phyloP scores from a whole-genome alignment of 2,797 vertebrate species.

The Nasua narica region DNA sequence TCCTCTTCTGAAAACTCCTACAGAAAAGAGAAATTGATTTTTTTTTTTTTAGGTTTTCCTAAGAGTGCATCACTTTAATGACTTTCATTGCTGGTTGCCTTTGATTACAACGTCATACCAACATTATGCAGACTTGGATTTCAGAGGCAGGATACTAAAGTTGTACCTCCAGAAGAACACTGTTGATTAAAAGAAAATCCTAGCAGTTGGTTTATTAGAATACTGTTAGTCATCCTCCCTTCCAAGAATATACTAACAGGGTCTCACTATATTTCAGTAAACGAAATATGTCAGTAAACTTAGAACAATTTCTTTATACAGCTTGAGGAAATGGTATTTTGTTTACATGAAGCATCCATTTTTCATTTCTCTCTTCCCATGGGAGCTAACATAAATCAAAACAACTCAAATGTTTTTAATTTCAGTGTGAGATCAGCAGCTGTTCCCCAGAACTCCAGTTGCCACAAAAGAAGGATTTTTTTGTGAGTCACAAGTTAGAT shows the following conservation, averaged over 20 bases:
- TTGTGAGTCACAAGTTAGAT: slow-evolving; percentile 81
- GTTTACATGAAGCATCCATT: slow-evolving; percentile 83
- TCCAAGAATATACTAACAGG: neutral
- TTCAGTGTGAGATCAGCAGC: slow-evolving; percentile 85
- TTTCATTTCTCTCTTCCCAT: slow-evolving; percentile 82
- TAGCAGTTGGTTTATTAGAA: neutral
- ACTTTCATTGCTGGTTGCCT: neutral
- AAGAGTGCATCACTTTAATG: neutral
- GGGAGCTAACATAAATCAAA: slow-evolving; percentile 86
- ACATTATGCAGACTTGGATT: neutral
- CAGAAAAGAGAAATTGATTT: neutral
- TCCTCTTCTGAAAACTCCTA: neutral
- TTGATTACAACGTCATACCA: neutral
- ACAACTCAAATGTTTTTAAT: slow-evolving; percentile 83
- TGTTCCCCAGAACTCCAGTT: slow-evolving; percentile 85
- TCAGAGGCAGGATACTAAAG: neutral
- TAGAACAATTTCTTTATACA: slow-evolving; percentile 57
- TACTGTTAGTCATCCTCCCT: neutral
- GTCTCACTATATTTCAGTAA: slow-evolving; percentile 16
- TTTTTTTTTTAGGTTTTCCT: neutral
- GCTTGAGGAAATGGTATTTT: slow-evolving; percentile 76
- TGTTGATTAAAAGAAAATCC: neutral
- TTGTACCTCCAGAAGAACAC: slow-evolving; percentile 15
- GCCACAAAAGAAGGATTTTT: slow-evolving; percentile 74
- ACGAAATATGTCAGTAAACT: slow-evolving; percentile 69